phyloP scores from a whole-genome alignment of 1,140 invertebrate species.

The Tetraneura akinire region DNA sequence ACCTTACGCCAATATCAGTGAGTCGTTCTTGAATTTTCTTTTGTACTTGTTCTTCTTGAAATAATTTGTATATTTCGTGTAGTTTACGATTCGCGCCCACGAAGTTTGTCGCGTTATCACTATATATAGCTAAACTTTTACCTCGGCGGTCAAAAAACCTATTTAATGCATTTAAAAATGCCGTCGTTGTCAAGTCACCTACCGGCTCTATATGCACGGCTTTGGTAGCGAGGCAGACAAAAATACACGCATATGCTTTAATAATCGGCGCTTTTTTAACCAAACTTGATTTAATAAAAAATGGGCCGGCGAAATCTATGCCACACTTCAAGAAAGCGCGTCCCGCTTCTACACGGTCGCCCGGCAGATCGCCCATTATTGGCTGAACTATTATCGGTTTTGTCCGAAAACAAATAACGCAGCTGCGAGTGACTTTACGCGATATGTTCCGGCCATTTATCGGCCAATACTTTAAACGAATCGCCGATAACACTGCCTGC shows the following conservation, averaged over 20 bases:
- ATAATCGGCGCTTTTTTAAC: neutral
- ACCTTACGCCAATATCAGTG: no score
- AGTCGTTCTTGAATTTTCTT: neutral
- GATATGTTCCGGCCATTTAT: neutral
- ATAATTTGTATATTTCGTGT: neutral
- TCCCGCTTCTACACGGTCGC: neutral
- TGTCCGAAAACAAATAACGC: neutral
- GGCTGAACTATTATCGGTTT: neutral
- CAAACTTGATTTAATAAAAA: neutral
- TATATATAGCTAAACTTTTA: neutral
- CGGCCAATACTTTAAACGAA: neutral
- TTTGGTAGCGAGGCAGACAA: slow-evolving; percentile 59
- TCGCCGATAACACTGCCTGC: neutral
- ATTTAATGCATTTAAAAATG: slow-evolving; percentile 58
- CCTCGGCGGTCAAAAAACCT: neutral
- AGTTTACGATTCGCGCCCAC: neutral
- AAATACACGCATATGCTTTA: slow-evolving; percentile 54
- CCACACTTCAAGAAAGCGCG: slow-evolving; percentile 1
- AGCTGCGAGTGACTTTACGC: neutral
- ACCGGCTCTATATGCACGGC: slow-evolving; percentile 59
- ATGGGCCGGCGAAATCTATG: neutral
- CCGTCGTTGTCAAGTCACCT: slow-evolving; percentile 57
- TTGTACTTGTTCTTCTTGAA: neutral
- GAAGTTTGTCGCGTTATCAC: neutral
- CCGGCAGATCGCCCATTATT: neutral